Base-by-base conservation (phyloP, 2,113 vertebrate genomes). In the Brachirus orientalis region DNA sequence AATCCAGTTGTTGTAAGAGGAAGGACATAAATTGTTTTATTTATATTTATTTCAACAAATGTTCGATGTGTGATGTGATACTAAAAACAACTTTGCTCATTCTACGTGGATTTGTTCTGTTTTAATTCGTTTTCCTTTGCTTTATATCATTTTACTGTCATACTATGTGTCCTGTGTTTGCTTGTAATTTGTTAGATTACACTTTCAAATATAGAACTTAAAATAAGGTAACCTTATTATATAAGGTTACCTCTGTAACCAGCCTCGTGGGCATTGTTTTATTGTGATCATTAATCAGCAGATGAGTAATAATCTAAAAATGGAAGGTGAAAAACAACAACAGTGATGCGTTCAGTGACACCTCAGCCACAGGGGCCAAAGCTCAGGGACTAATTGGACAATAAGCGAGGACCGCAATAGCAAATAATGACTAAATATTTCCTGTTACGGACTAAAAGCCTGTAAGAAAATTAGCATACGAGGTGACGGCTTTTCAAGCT, bases 361-460 rank as follows among this genome's bases (percentile, higher is more conserved):
- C 58, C 68, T 75, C 17, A 72, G 36, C 77, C 63, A 69, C 65
- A 50, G 82, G 72, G 77, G 43, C 51, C 33, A 19, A 11, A 51
- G 16, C 53, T 8, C 44, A 52, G 38, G 76, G 70, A 88, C 44
- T 74, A 70, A 89, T 85, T 72, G 13, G 16, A 40, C 75, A 83
- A 89, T 83, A 83, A 80, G 51, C 66, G 50, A 40, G 48, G 45
- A 16, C 11, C 36, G n/a, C 59, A 53, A 18, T 65, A 63, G 63
- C 66, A 44, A 20, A 28, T 6, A 6, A 28, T 51, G 62, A 50
- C 51, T 54, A 79, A 81, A 77, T 55, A 69, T 69, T 74, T 66
- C 56, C 61, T 3, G 36, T 63, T 41, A 46, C 61, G 20, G 37
- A 56, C 69, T 59, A 66, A 17, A 14, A 37, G 38, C 44, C 44